Conservation (phyloP, 2,888 invertebrate species). For the Choreutis nemorana region DNA sequence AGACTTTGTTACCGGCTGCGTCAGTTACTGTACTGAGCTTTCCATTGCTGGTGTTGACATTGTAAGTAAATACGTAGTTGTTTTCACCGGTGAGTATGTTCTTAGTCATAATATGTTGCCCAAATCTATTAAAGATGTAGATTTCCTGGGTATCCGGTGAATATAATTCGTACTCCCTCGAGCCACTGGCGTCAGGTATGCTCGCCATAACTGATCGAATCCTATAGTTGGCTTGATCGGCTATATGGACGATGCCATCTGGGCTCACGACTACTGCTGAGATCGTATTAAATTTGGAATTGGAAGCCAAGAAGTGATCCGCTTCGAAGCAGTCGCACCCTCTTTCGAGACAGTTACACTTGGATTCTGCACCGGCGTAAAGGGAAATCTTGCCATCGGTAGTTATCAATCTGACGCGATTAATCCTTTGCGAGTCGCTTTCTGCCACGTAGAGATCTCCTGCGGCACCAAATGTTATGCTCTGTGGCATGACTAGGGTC, state of each 20-base stretch:
- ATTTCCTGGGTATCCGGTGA: constrained; percentile 96
- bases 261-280: constrained; percentile 93
- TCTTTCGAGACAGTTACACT: constrained; percentile 90
- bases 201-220: constrained; percentile 89
- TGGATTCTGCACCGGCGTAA: constrained; percentile 94
- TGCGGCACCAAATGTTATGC: constrained; percentile 91
- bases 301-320: constrained; percentile 89
- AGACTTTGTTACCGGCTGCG: constrained; percentile 90
- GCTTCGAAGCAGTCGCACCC: constrained; percentile 94
- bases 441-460: constrained; percentile 95
- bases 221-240: constrained; percentile 92
- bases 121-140: constrained; percentile 92
- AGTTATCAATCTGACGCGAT: constrained; percentile 88
- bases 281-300: constrained; percentile 93
- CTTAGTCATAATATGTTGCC: constrained; percentile 92
- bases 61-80: constrained; percentile 93
- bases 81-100: constrained; percentile 96
- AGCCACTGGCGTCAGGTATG: constrained; percentile 84
- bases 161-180: constrained; percentile 91
- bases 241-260: constrained; percentile 93
- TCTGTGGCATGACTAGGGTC: constrained; percentile 91
- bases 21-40: constrained; percentile 94
- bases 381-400: constrained; percentile 92
- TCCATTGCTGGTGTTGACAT: constrained; percentile 95
- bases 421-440: constrained; percentile 94